Percentiles rank a stretch among this genome's conserved stretches.
These are phyloP conservation scores for Listronotus bonariensis DNA, from an alignment of 1,140 invertebrate species.

Conservation along the genomic window DNA sequence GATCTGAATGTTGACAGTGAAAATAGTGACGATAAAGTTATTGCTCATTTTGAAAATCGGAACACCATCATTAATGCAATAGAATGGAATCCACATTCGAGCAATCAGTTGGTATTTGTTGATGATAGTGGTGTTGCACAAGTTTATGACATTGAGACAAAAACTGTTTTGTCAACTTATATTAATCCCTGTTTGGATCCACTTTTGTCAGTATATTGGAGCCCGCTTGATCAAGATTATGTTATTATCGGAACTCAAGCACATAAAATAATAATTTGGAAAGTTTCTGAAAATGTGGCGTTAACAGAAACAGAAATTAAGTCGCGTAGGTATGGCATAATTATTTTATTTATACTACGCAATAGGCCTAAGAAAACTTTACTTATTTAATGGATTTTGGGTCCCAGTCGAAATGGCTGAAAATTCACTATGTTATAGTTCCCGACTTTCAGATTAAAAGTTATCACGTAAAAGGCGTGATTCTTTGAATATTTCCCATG, in stretches of 20 bases:
- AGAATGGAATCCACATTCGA: slow-evolving; percentile 74
- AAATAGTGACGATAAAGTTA: slow-evolving; percentile 51
- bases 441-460: too few species aligned
- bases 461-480: too few species aligned
- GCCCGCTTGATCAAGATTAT: slow-evolving; percentile 64
- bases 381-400: too few species aligned
- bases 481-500: too few species aligned
- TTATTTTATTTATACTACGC: too few species aligned
- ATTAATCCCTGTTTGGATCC: slow-evolving; percentile 59
- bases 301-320: slow-evolving; percentile 11
- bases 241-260: slow-evolving; percentile 67
- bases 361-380: too few species aligned
- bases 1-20: slow-evolving; percentile 22
- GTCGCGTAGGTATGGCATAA: too few species aligned
- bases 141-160: slow-evolving; percentile 72
- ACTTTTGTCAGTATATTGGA: slow-evolving; percentile 66
- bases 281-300: slow-evolving; percentile 53
- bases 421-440: too few species aligned
- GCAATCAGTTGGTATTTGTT: slow-evolving; percentile 68
- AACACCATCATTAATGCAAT: slow-evolving; percentile 63
- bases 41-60: slow-evolving; percentile 65
- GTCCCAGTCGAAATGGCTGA: too few species aligned
- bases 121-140: slow-evolving; percentile 71
- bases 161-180: slow-evolving; percentile 63
- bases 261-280: slow-evolving; percentile 66